These are phyloP conservation scores for Bos indicus DNA, from an alignment of 2,113 vertebrate species.

Conservation along the genomic window DNA sequence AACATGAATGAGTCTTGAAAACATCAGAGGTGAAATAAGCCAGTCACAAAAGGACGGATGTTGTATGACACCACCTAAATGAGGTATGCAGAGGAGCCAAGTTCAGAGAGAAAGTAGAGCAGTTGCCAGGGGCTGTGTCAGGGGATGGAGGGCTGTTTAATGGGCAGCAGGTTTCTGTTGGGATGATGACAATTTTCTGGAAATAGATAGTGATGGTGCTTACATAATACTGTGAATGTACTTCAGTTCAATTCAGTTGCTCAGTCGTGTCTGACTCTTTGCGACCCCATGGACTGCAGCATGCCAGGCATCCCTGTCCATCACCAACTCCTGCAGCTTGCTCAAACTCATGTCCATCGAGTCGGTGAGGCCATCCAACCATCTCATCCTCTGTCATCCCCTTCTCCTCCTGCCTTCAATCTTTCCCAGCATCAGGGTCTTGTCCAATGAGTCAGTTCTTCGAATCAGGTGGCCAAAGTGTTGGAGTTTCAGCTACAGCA, in stretches of 20 bases:
- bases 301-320: neutral
- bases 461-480: neutral
- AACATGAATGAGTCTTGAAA: neutral
- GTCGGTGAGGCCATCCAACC: neutral
- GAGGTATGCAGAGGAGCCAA: neutral
- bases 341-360: neutral
- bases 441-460: neutral
- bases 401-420: neutral
- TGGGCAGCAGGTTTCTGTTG: neutral
- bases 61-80: neutral
- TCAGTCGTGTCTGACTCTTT: neutral
- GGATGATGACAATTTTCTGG: neutral
- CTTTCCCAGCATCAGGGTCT: neutral
- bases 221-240: neutral
- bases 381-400: neutral
- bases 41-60: neutral
- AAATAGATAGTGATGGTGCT: neutral
- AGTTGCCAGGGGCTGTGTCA: too few species aligned
- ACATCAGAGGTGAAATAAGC: neutral
- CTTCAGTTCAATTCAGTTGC: neutral
- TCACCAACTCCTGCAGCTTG: neutral
- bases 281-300: fast-evolving
- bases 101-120: neutral
- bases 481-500: neutral
- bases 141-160: neutral